These are phyloP conservation scores for Gari tellinella DNA, from an alignment of 2,888 invertebrate genomes.

Conservation along the genomic window DNA sequence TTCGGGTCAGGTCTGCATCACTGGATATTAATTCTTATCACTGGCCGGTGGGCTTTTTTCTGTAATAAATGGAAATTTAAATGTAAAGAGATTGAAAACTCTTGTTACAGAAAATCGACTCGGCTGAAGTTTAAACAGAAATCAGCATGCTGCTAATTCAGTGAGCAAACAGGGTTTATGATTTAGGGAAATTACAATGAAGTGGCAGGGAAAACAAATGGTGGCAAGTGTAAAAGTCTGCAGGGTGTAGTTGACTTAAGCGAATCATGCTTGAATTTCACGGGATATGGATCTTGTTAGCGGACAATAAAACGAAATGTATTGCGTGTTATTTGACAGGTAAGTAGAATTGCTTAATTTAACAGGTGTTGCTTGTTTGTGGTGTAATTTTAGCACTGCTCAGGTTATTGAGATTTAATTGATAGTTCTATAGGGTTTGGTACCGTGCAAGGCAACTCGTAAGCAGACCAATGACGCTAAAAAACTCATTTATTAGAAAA, in stretches of 20 bases:
- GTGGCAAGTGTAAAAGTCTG: neutral
- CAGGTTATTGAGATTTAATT: too few relatives aligned
- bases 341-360: constrained; percentile 2
- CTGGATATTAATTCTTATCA: constrained; percentile 5
- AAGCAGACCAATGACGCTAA: too few relatives aligned
- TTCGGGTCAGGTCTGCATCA: constrained; percentile 1
- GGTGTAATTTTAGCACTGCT: too few relatives aligned
- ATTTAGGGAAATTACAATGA: neutral
- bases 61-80: neutral
- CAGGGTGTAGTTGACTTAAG: neutral
- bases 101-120: neutral
- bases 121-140: constrained; percentile 3
- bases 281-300: neutral
- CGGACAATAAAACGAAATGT: neutral
- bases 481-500: too few relatives aligned
- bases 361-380: constrained; percentile 9
- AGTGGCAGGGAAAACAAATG: constrained; percentile 2
- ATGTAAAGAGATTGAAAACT: neutral
- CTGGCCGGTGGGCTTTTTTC: neutral
- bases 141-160: constrained; percentile 2
- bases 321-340: constrained; percentile 1
- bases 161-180: neutral
- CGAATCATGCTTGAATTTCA: neutral
- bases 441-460: too few relatives aligned
- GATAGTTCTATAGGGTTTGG: too few relatives aligned